These are phyloP conservation scores for Camelus bactrianus DNA, from an alignment of 2,113 vertebrate species.

Conservation along the genomic window DNA sequence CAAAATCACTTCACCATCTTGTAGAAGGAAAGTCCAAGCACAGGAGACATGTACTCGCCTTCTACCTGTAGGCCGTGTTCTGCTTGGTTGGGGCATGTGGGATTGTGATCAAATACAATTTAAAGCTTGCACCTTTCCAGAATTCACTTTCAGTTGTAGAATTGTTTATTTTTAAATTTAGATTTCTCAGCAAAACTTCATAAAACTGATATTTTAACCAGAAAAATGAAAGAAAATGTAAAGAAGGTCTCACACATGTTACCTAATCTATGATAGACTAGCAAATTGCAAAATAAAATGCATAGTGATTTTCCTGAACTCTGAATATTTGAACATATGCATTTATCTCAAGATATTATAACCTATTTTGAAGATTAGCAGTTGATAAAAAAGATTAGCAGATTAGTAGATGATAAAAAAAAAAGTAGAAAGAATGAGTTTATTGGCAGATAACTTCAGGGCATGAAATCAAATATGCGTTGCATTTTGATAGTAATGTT, in stretches of 20 bases:
- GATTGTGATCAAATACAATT: not conserved
- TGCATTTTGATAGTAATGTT: constrained; percentile 42
- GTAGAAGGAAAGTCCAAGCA: not conserved
- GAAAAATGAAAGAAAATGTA: not conserved
- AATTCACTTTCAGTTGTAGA: not conserved
- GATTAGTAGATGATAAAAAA: not conserved
- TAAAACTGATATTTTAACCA: not conserved
- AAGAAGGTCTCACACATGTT: not conserved
- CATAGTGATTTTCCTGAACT: not conserved
- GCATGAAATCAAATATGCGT: not conserved
- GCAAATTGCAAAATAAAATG: not conserved
- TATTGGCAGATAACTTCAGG: not conserved
- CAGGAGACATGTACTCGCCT: not conserved
- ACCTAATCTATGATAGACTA: not conserved
- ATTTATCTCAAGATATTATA: not conserved
- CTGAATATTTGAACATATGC: not conserved
- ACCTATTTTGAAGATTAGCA: constrained; percentile 29
- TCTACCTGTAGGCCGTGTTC: not conserved
- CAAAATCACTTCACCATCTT: not conserved
- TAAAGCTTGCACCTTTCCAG: not conserved
- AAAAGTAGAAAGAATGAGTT: not conserved
- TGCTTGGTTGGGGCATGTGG: not conserved
- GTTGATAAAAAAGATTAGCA: too few relatives aligned
- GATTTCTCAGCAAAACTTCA: constrained; percentile 9
- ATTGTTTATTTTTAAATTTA: not conserved